Evolutionary conservation across 2,888 invertebrate genomes (phyloP).

Genomic region (Drosophila tanythrix): DNA sequence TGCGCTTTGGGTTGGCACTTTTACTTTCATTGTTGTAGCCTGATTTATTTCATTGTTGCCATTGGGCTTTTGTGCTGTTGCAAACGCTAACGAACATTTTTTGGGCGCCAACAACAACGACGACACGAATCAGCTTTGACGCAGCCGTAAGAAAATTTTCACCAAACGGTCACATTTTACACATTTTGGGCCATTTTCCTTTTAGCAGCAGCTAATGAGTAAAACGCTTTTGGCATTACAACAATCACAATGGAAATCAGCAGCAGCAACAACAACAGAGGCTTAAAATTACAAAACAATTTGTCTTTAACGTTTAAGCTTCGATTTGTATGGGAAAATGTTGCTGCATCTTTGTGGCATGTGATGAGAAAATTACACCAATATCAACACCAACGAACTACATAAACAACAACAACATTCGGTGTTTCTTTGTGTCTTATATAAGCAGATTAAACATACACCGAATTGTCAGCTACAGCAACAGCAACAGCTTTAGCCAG

Average conservation of each 20-base stretch:
- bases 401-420: conserved; percentile 17
- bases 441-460: conserved; percentile 62
- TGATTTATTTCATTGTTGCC: conserved; percentile 53
- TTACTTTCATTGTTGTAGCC: conserved; percentile 69
- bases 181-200: conserved; percentile 58
- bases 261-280: conserved; percentile 26
- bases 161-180: conserved; percentile 34
- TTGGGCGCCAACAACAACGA: conserved; percentile 22
- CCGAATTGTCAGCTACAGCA: conserved; percentile 22
- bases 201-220: conserved; percentile 76
- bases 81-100: conserved; percentile 61
- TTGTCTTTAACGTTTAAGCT: conserved; percentile 53
- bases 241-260: conserved; percentile 11
- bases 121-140: background rate
- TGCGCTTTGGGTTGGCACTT: conserved; percentile 67
- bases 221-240: conserved; percentile 60
- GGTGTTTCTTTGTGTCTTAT: conserved; percentile 38
- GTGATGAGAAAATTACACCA: conserved; percentile 58
- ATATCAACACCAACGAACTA: conserved; percentile 29
- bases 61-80: conserved; percentile 37
- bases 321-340: conserved; percentile 75
- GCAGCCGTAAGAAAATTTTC: conserved; percentile 48
- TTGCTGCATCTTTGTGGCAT: conserved; percentile 56
- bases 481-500: background rate
- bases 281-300: conserved; percentile 73